These are phyloP conservation scores for Hylaeus anthracinus DNA, from an alignment of 1,140 invertebrate genomes.

Conservation along the genomic window DNA sequence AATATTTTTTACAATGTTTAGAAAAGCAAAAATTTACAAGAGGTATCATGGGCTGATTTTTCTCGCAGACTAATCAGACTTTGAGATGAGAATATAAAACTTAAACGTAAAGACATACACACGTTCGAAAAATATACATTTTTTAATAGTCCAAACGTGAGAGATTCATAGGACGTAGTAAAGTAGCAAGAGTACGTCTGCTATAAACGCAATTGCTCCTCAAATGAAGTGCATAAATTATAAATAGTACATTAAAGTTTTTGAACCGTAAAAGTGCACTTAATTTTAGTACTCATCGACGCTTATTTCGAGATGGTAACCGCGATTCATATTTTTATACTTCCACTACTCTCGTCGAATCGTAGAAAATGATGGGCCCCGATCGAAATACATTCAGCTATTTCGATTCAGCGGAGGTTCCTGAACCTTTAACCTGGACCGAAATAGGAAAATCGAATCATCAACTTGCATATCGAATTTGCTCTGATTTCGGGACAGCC, in stretches of 20 bases:
- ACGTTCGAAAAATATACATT: no score
- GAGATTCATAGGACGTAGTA: no score
- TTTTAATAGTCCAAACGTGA: no score
- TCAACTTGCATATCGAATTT: conserved; percentile 48
- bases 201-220: not conserved
- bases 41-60: no score
- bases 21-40: no score
- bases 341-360: no score
- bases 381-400: not conserved
- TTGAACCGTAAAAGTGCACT: not conserved
- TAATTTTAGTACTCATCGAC: not conserved
- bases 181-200: not conserved
- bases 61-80: no score
- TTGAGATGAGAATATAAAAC: no score
- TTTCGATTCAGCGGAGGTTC: conserved; percentile 32
- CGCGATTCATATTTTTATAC: not conserved
- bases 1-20: no score
- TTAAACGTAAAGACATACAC: no score
- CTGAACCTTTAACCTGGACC: conserved; percentile 58
- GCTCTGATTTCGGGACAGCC: conserved; percentile 46
- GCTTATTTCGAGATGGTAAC: not conserved
- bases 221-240: conserved; percentile 15
- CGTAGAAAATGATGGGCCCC: not conserved
- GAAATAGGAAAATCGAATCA: conserved; percentile 47
- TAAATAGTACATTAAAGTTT: not conserved